Conservation (phyloP, 1,140 invertebrate genomes). For the Cydia amplana region DNA sequence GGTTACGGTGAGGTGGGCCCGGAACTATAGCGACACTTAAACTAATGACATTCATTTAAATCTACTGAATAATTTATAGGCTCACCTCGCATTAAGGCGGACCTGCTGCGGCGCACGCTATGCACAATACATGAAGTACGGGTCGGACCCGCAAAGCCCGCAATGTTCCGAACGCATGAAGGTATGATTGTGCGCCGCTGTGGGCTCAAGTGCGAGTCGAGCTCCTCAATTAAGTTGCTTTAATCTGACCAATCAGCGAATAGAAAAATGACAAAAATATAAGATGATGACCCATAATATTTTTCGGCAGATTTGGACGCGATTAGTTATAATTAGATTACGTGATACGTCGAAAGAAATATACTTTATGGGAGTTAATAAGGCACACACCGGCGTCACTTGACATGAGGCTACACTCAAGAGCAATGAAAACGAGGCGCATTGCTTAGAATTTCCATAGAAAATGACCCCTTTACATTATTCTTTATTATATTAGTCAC, state of each 20-base stretch:
- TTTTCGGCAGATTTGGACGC: not conserved
- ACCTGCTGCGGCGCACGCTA: not conserved
- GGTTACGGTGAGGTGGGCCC: not conserved
- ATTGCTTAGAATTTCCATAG: no score
- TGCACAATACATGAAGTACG: not conserved
- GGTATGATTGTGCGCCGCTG: not conserved
- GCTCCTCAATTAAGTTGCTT: not conserved
- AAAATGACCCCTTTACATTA: no score
- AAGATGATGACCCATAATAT: not conserved
- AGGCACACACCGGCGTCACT: not conserved
- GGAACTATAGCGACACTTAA: no score
- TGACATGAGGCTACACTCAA: no score
- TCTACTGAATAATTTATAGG: not conserved
- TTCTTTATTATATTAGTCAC: not conserved
- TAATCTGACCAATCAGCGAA: conserved; percentile 4
- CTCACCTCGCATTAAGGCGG: not conserved
- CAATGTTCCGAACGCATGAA: no score
- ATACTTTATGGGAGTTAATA: not conserved
- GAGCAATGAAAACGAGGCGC: no score
- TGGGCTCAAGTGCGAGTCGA: not conserved
- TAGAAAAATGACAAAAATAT: not conserved
- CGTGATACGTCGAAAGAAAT: not conserved
- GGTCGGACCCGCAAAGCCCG: no score
- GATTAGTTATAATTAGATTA: conserved; percentile 6
- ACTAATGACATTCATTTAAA: no score